Evolutionary conservation across 2,113 vertebrate genomes (phyloP).

Genomic region (Phalacrocorax brasilianus): DNA sequence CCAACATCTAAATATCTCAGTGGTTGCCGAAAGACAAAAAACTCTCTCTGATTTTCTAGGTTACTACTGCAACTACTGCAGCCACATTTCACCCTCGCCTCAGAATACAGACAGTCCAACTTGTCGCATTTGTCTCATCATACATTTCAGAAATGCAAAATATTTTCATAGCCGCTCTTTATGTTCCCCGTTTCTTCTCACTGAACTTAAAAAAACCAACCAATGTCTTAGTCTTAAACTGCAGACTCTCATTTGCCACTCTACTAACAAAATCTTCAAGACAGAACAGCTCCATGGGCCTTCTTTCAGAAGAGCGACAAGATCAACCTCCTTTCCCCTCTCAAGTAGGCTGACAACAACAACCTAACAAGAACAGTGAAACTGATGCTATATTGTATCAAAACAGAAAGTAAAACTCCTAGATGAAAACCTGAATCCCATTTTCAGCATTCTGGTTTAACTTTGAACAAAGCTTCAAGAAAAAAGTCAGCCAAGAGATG

Average conservation of each 20-base stretch:
- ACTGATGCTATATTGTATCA: neutral
- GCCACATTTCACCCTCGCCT: neutral
- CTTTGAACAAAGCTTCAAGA: neutral
- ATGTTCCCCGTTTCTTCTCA: neutral
- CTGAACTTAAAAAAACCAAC: neutral
- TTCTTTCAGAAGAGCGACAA: neutral
- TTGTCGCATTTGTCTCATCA: neutral
- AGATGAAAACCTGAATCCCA: neutral
- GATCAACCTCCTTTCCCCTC: neutral
- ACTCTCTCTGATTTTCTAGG: neutral
- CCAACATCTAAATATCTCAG: neutral
- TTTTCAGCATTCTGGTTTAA: neutral
- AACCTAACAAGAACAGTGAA: neutral
- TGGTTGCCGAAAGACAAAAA: neutral
- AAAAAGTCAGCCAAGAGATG: neutral
- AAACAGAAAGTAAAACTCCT: neutral
- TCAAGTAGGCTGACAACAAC: neutral
- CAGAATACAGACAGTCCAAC: neutral
- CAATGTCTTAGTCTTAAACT: neutral
- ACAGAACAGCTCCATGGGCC: accelerated
- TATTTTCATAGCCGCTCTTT: neutral
- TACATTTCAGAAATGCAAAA: neutral
- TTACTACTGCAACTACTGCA: neutral
- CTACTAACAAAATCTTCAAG: neutral
- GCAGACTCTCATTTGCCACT: neutral